phyloP scores from a whole-genome alignment of 2,797 vertebrate species.

The Myripristis murdjan region DNA sequence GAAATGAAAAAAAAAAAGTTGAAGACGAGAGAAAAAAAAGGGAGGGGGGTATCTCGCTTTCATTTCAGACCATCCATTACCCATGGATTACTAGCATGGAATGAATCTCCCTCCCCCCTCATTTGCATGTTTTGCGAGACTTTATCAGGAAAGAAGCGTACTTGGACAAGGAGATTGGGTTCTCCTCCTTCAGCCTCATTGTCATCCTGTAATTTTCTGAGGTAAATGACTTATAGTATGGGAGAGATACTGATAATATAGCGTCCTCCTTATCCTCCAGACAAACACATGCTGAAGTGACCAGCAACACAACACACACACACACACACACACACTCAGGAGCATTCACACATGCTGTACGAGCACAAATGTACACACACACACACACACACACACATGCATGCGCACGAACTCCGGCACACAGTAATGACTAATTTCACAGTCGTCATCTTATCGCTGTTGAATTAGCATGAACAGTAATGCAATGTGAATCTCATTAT shows the following conservation, averaged over 20 bases:
- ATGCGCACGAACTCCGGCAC: no score
- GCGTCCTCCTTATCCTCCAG: constrained; percentile 44
- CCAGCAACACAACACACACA: constrained; percentile 36
- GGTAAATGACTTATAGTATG: constrained; percentile 50
- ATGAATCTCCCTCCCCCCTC: constrained; percentile 57
- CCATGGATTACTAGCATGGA: constrained; percentile 58
- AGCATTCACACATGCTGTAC: no score
- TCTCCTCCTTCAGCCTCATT: constrained; percentile 36
- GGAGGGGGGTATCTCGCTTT: constrained; percentile 40
- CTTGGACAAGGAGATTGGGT: constrained; percentile 24
- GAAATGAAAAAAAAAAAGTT: constrained; percentile 13
- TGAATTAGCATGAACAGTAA: constrained; percentile 40
- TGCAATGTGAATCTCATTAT: constrained; percentile 45
- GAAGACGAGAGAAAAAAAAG: constrained; percentile 25
- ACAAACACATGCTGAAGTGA: constrained; percentile 54
- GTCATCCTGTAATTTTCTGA: constrained; percentile 27
- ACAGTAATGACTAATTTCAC: constrained; percentile 63
- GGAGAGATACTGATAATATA: constrained; percentile 25
- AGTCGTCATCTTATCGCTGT: constrained; percentile 59
- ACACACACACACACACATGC: constrained; percentile 21
- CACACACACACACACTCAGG: constrained; percentile 15
- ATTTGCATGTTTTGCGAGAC: constrained; percentile 74
- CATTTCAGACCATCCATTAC: constrained; percentile 58
- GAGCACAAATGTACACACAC: constrained; percentile 8
- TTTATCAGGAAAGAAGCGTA: constrained; percentile 24